Evolutionary conservation across 2,113 vertebrate species (phyloP).

Genomic region (Physeter macrocephalus): DNA sequence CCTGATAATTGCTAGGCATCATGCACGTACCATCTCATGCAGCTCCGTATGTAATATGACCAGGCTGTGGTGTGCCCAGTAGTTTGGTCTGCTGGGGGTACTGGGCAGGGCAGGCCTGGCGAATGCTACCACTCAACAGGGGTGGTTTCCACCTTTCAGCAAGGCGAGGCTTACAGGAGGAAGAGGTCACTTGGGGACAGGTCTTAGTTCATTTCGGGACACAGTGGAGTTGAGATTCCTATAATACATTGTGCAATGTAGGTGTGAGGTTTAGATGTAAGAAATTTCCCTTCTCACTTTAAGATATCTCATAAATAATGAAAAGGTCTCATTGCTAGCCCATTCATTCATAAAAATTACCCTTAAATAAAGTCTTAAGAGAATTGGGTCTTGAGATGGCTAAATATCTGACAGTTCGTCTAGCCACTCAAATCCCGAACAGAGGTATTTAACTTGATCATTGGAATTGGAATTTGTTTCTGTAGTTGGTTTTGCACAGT

Average conservation of each 20-base stretch:
- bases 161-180: not conserved
- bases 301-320: not conserved
- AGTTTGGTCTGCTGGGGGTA: not conserved
- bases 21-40: rapidly evolving
- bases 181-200: not conserved
- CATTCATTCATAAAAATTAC: not conserved
- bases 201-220: not conserved
- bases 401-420: not conserved
- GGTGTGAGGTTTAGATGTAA: not conserved
- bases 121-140: not conserved
- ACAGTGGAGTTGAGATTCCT: not conserved
- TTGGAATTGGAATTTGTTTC: not conserved
- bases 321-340: not conserved
- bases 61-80: not conserved
- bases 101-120: not conserved
- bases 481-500: not conserved
- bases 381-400: not conserved
- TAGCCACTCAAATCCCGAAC: not conserved
- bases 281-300: not conserved
- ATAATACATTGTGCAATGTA: not conserved
- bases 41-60: not conserved
- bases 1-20: not conserved
- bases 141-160: not conserved
- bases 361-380: not conserved
- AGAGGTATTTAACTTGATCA: not conserved